Base-by-base conservation (phyloP, 2,888 invertebrate species). In the Ochlodes sylvanus region DNA sequence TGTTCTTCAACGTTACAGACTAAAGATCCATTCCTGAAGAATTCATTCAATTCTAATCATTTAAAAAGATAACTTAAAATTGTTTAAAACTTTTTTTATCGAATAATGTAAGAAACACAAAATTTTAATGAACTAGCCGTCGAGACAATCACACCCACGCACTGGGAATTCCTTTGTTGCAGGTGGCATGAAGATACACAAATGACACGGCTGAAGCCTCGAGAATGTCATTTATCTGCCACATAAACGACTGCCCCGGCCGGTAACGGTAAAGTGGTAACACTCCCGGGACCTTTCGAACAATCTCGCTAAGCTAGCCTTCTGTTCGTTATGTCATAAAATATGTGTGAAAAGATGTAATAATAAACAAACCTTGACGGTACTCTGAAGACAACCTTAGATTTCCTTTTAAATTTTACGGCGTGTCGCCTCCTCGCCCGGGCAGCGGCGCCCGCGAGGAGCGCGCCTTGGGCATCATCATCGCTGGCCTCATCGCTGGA, bases 351-450 rank as follows among this genome's bases (percentile, higher is more conserved):
- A 38, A 50, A 15, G 42, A 63, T 62, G 41, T 21, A 12, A 10
- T 58, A 14, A 17, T 17, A 15, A 70, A 83, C 85, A 71, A 70
- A 93, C 92, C 92, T 93, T 79, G 84, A 52, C 5, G 52, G 70
- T 71, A 90, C 79, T 85, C 89, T 87, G 82, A 87, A 91, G 78
- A 86, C 77, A 73, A 92, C 85, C 83, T 92, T 93, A 62, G 89
- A 81, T 80, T 90, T 93, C 77, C 91, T 85, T 75, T 89, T 92
- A 69, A 88, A 79, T 75, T 84, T 92, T 85, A 93, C 84, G 87
- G 93, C 92, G 82, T 88, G 83, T 82, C 92, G 88, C 84, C 92
- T 84, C 81, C 90, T 79, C 77, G 88, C 91, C 84, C 89, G 67
- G 84, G 89, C 85, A 82, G 89, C 84, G 87, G 89, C 76, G 85